A percentile compares a stretch with the other conserved stretches of the same genome.
Conservation (phyloP, 2,888 invertebrate genomes). For the Torymus aiolomorphi region DNA sequence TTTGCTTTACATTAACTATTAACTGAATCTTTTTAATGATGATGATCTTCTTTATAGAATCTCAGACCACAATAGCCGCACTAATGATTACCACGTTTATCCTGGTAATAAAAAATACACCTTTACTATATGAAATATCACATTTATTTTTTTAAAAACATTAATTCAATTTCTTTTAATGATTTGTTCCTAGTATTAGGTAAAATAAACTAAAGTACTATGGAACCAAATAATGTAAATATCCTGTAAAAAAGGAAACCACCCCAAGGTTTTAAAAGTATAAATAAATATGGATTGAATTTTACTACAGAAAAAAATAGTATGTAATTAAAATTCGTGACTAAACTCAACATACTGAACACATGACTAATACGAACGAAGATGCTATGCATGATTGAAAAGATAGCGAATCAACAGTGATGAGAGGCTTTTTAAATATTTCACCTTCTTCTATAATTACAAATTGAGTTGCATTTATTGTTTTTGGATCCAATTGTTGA, state of each 20-base stretch:
- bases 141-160: slow-evolving; percentile 73
- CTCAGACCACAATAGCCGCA: too few species aligned
- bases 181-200: slow-evolving; percentile 85
- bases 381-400: slow-evolving; percentile 76
- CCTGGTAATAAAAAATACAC: too few species aligned
- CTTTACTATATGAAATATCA: too few species aligned
- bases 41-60: too few species aligned
- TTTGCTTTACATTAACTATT: too few species aligned
- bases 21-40: too few species aligned
- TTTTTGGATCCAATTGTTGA: slow-evolving; percentile 77
- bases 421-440: slow-evolving; percentile 21
- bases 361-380: slow-evolving; percentile 80
- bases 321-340: slow-evolving; percentile 81
- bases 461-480: not conserved
- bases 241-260: slow-evolving; percentile 81
- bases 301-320: slow-evolving; percentile 83
- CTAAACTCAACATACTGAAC: slow-evolving; percentile 65
- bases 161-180: slow-evolving; percentile 82
- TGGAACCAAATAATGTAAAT: slow-evolving; percentile 79
- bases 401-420: slow-evolving; percentile 76
- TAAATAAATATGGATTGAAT: slow-evolving; percentile 81
- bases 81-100: too few species aligned
- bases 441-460: slow-evolving; percentile 28
- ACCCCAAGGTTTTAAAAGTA: slow-evolving; percentile 78
- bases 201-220: slow-evolving; percentile 79